phyloP scores from a whole-genome alignment of 2,797 vertebrate species.

The Enteromius afrohamiltoni region DNA sequence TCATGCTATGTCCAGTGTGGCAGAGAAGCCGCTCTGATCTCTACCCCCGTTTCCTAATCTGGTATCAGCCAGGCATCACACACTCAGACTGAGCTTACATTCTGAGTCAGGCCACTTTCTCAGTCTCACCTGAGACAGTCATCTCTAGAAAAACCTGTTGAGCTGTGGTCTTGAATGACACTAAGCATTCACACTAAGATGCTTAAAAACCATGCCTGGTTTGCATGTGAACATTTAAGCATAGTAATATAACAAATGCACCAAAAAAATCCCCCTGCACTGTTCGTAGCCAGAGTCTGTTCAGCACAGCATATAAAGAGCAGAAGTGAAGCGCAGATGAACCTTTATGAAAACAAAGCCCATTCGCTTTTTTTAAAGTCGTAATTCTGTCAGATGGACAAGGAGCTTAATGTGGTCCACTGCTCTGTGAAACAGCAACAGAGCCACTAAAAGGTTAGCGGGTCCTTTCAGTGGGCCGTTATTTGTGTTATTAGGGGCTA shows the following conservation, averaged over 20 bases:
- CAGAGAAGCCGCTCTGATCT: not conserved
- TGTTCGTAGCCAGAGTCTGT: not conserved
- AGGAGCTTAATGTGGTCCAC: constrained; percentile 15
- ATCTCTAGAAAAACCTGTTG: not conserved
- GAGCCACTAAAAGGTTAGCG: constrained; percentile 22
- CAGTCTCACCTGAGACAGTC: not conserved
- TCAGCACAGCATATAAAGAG: not conserved
- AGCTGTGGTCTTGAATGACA: not conserved
- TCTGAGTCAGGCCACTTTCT: constrained; percentile 13
- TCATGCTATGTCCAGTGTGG: constrained; percentile 6
- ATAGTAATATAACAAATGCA: not conserved
- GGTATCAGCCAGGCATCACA: not conserved
- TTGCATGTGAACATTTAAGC: not conserved
- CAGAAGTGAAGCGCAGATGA: not conserved
- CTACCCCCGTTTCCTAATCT: constrained; percentile 15
- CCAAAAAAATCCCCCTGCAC: not conserved
- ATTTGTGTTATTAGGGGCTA: constrained; percentile 44
- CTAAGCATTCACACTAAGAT: not conserved
- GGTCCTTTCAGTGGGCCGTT: constrained; percentile 20
- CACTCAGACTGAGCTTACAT: constrained; percentile 20
- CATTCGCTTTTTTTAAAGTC: constrained; percentile 11
- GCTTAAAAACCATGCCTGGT: not conserved
- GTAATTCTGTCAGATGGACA: constrained; percentile 30
- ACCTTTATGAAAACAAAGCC: constrained; percentile 12
- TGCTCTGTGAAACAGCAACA: not conserved